Percentiles rank a stretch among this genome's conserved stretches.
phyloP scores from a whole-genome alignment of 2,888 invertebrate species.

The Hydrotaea cyrtoneurina region DNA sequence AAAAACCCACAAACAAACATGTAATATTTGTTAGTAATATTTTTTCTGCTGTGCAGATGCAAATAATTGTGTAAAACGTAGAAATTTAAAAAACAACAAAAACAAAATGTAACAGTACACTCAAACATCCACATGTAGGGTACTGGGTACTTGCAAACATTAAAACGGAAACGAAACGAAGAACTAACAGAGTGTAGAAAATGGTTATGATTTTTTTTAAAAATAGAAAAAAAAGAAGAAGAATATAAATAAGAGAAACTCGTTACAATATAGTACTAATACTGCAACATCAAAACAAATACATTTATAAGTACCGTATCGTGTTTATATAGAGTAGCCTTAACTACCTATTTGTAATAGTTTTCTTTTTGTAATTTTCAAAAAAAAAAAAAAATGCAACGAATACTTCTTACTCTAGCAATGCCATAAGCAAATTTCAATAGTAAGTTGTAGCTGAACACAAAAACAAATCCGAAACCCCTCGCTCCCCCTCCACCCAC shows the following conservation, averaged over 20 bases:
- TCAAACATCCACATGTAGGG: neutral
- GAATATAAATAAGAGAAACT: too few relatives aligned
- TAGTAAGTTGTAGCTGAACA: constrained; percentile 7
- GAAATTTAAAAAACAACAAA: constrained; percentile 15
- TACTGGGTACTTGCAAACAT: too few relatives aligned
- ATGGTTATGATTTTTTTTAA: neutral
- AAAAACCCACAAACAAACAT: constrained; percentile 60
- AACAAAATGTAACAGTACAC: constrained; percentile 17
- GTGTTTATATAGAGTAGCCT: constrained; percentile 5
- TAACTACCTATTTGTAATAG: neutral
- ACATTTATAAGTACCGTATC: neutral
- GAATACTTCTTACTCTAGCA: constrained; percentile 43
- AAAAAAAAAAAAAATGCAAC: constrained; percentile 55
- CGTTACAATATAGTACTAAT: neutral
- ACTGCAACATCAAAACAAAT: neutral
- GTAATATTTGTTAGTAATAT: constrained; percentile 66
- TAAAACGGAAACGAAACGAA: constrained; percentile 3
- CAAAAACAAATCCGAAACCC: neutral
- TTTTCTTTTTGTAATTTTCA: constrained; percentile 7
- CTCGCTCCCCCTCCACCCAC: too few relatives aligned
- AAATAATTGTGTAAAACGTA: constrained; percentile 72
- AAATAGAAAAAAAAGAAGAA: too few relatives aligned
- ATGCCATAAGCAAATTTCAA: neutral
- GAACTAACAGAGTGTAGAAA: constrained; percentile 2
- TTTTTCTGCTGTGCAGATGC: constrained; percentile 79